Percentiles rank a stretch among this genome's conserved stretches.
phyloP scores from a whole-genome alignment of 2,888 invertebrate genomes.

The Leucoptera coffeella region DNA sequence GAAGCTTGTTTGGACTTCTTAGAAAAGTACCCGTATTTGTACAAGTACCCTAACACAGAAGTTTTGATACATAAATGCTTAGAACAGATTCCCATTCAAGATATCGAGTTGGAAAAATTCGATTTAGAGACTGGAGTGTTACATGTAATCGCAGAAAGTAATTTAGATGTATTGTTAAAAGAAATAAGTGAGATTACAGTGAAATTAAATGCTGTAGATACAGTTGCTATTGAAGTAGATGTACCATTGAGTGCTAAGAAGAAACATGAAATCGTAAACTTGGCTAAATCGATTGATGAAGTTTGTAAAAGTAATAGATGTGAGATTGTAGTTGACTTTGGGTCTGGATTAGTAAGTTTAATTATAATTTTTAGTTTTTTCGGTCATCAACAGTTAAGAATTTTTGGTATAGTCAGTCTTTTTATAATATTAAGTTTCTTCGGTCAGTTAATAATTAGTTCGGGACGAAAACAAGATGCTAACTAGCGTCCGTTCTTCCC shows the following conservation, averaged over 20 bases:
- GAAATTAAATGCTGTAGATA: background rate
- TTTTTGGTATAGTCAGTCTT: no score
- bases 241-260: conserved; percentile 57
- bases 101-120: conserved; percentile 45
- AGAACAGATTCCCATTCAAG: no score
- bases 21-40: conserved; percentile 55
- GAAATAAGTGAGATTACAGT: conserved; percentile 1
- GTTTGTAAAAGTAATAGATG: conserved; percentile 38
- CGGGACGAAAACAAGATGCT: no score
- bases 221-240: conserved; percentile 11
- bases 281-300: conserved; percentile 50
- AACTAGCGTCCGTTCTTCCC: no score
- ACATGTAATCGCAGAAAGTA: conserved; percentile 6
- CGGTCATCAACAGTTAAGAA: background rate
- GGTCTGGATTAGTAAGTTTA: conserved; percentile 62
- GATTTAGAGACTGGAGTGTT: conserved; percentile 22
- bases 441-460: no score
- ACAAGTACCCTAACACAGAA: conserved; percentile 59
- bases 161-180: conserved; percentile 8
- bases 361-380: background rate
- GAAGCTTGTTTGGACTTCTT: conserved; percentile 50
- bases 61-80: conserved; percentile 51
- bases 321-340: conserved; percentile 62
- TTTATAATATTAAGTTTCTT: no score
- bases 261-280: conserved; percentile 60